Percentiles rank a stretch among this genome's conserved stretches.
These are phyloP conservation scores for Pecten maximus DNA, from an alignment of 2,888 invertebrate species.

Conservation along the genomic window DNA sequence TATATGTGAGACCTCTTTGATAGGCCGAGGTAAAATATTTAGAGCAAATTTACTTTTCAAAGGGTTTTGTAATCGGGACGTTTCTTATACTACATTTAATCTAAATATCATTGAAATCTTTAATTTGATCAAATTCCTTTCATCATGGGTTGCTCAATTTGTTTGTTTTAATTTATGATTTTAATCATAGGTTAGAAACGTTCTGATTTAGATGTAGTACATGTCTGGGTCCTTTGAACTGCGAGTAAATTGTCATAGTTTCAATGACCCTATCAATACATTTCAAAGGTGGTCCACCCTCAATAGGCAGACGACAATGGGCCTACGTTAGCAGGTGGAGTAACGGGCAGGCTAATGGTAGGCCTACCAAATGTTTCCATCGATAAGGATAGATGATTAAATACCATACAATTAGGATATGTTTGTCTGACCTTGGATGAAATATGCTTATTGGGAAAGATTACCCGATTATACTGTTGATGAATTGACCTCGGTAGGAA, in stretches of 20 bases:
- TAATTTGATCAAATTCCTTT: constrained; percentile 26
- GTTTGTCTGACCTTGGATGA: constrained; percentile 1
- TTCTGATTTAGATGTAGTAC: not conserved
- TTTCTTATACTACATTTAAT: constrained; percentile 33
- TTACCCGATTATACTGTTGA: constrained; percentile 13
- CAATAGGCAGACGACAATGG: not conserved
- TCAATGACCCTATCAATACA: constrained; percentile 13
- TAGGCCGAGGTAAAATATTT: not conserved
- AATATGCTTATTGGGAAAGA: constrained; percentile 26
- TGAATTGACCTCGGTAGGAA: not conserved
- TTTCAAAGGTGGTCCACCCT: constrained; percentile 35
- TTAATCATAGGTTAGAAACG: constrained; percentile 17
- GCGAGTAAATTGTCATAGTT: constrained; percentile 27
- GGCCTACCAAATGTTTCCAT: constrained; percentile 19
- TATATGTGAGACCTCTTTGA: not conserved
- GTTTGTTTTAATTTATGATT: constrained; percentile 35
- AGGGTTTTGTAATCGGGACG: not conserved
- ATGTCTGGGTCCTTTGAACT: constrained; percentile 24
- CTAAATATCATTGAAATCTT: constrained; percentile 13
- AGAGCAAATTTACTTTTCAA: constrained; percentile 21
- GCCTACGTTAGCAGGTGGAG: not conserved
- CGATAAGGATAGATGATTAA: constrained; percentile 10
- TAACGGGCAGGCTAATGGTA: constrained; percentile 14
- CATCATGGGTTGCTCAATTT: constrained; percentile 30
- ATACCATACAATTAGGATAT: not conserved